Base-by-base conservation (phyloP, 1,140 invertebrate species). In the Danaus melanippus region DNA sequence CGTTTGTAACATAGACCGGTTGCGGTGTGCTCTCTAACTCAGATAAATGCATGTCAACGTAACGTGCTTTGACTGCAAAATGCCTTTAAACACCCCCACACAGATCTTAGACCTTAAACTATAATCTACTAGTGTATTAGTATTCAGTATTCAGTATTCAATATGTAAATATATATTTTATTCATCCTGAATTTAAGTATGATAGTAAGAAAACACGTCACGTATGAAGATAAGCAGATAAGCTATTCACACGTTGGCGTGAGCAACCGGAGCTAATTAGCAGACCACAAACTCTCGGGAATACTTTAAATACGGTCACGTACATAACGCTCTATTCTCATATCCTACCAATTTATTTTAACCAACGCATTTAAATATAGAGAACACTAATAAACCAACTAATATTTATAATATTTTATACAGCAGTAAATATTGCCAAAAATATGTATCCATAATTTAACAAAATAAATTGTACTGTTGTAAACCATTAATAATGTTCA, bases 21-120 rank as follows among this genome's bases (percentile, higher is more conserved):
- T 79, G 79, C 68, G 78, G 81, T 72, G 64, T 74, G 69, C 76
- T 74, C 76, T 74, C 69, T 67, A 69, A 69, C 75, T 77, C 75
- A 80, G 79, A 83, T 85, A 85, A 84, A 82, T 80, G 71, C 73
- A 71, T 71, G 78, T 79, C 79, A 83, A 75, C 79, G 76, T 71
- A 83, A 75, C 79, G 76, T 71, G 76, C 72, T 76, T 79, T 80
- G 76, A 82, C 70, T 71, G 62, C 67, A 59, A 55, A 74, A 63
- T 69, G 68, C 68, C 66, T 77, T 76, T 75, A 79, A 67, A 66
- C 66, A 52, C 63, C 54, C 59, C 58, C 54, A 60, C 63, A 66
- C 21, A 32, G 21, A 32, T 32, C 21, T 32, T 32, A 32, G 21
- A 32, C 21, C 21, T 32, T 32, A 32, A 7, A 32, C 21, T 32